These are phyloP conservation scores for Gandaritis pyraliata DNA, from an alignment of 2,888 invertebrate species.

Conservation along the genomic window DNA sequence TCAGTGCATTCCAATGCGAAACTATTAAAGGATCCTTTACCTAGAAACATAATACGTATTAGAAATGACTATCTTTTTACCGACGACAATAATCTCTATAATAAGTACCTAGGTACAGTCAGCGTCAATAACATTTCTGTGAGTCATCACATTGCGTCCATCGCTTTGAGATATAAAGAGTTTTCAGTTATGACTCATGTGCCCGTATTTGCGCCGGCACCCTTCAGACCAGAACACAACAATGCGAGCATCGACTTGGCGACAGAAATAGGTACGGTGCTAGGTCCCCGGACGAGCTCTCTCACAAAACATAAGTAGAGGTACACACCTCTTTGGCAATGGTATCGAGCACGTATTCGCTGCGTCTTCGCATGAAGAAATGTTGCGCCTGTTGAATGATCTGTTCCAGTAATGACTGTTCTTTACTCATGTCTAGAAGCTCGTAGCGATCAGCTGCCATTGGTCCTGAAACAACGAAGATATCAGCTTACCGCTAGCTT, in stretches of 20 bases:
- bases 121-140: too few relatives aligned
- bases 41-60: conserved; percentile 50
- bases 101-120: too few relatives aligned
- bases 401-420: conserved; percentile 96
- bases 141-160: too few relatives aligned
- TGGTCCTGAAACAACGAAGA: conserved; percentile 83
- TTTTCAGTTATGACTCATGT: too few relatives aligned
- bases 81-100: too few relatives aligned
- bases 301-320: not conserved
- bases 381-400: conserved; percentile 98
- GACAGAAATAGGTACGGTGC: too few relatives aligned
- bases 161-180: too few relatives aligned
- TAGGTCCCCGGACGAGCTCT: too few relatives aligned
- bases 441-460: conserved; percentile 95
- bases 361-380: conserved; percentile 95
- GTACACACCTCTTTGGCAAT: conserved; percentile 90
- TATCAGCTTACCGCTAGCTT: too few relatives aligned
- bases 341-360: conserved; percentile 96
- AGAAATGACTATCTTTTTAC: conserved; percentile 1
- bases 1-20: conserved; percentile 97
- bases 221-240: too few relatives aligned
- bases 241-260: too few relatives aligned
- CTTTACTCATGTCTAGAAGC: conserved; percentile 94
- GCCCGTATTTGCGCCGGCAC: too few relatives aligned
- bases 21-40: conserved; percentile 97